These are phyloP conservation scores for Myocastor coypus DNA, from an alignment of 2,113 vertebrate genomes.

Conservation along the genomic window DNA sequence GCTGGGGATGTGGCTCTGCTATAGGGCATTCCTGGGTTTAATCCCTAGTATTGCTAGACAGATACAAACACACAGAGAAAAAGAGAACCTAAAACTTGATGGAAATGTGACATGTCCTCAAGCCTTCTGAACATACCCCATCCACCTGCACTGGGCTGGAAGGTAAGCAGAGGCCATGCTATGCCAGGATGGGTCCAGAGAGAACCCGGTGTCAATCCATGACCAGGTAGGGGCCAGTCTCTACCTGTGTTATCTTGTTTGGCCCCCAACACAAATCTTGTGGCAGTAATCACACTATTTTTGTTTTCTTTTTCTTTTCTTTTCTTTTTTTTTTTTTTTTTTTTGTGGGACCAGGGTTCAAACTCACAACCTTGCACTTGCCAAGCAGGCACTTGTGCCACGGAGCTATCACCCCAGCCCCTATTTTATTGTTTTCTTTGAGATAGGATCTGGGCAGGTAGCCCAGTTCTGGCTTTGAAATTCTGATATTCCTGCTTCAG, in stretches of 20 bases:
- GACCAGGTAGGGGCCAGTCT: conserved; percentile 38
- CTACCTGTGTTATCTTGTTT: background rate
- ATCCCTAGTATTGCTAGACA: background rate
- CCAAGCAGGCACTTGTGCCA: too few species aligned
- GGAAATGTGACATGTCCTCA: background rate
- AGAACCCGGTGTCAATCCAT: conserved; percentile 44
- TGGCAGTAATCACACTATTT: conserved; percentile 9
- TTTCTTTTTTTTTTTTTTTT: background rate
- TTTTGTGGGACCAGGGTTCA: too few species aligned
- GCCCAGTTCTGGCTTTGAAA: background rate
- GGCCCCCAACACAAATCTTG: background rate
- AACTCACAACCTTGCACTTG: too few species aligned
- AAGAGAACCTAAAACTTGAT: background rate
- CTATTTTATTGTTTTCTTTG: background rate
- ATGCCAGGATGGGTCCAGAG: conserved; percentile 21
- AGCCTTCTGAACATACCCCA: background rate
- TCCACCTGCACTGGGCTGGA: background rate
- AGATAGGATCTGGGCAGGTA: background rate
- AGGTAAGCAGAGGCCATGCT: background rate
- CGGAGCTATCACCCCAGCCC: too few species aligned
- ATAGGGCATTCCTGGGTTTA: background rate
- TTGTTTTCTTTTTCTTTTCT: background rate
- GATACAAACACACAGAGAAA: background rate
- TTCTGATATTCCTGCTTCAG: background rate
- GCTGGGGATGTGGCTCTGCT: background rate